These are phyloP conservation scores for Lota lota DNA, from an alignment of 2,113 vertebrate species.

Conservation along the genomic window DNA sequence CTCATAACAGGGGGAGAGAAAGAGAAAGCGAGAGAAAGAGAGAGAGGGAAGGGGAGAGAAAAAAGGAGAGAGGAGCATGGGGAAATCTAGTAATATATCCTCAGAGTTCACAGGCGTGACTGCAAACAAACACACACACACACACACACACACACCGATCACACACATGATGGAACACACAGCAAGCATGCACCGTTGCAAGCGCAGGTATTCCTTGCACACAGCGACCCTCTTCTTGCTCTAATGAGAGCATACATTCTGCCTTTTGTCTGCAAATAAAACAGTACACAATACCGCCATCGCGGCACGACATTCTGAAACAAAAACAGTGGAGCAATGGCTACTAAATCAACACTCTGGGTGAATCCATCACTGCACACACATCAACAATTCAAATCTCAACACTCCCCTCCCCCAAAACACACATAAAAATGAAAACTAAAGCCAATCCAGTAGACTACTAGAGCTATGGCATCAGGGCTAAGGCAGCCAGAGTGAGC, in stretches of 20 bases:
- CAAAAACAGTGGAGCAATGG: too few relatives aligned
- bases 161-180: conserved; percentile 29
- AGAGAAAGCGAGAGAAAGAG: not conserved
- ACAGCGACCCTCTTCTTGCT: too few relatives aligned
- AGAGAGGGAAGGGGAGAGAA: not conserved
- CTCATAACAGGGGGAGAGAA: conserved; percentile 46
- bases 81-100: conserved; percentile 69
- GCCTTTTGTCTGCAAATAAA: too few relatives aligned
- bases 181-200: not conserved
- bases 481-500: conserved; percentile 48
- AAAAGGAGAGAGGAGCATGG: conserved; percentile 30
- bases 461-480: conserved; percentile 28
- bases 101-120: conserved; percentile 46
- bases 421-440: not conserved
- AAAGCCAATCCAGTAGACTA: too few relatives aligned
- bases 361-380: not conserved
- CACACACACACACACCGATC: conserved; percentile 10
- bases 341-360: too few relatives aligned
- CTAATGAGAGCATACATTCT: too few relatives aligned
- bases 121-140: conserved; percentile 35
- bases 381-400: conserved; percentile 2
- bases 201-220: too few relatives aligned
- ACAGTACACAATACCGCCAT: too few relatives aligned
- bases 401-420: not conserved
- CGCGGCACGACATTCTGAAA: too few relatives aligned